Conservation (phyloP, 1,140 invertebrate species). For the Ptiloglossa arizonensis region DNA sequence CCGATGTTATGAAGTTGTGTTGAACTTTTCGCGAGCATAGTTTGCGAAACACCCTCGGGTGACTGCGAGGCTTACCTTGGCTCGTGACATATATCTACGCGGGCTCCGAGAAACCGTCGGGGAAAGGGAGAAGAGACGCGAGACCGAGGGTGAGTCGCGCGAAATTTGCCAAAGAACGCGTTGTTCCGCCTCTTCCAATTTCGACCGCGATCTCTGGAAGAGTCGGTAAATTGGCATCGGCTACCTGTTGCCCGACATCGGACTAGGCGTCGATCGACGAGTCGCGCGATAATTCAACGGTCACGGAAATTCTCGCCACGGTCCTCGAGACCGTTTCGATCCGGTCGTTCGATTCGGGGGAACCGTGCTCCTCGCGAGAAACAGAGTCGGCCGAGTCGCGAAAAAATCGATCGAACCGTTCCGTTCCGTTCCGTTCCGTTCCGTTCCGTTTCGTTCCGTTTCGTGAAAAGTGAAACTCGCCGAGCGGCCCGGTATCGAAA, state of each 20-base stretch:
- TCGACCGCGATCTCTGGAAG: slow-evolving; percentile 31
- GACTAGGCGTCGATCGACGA: slow-evolving; percentile 46
- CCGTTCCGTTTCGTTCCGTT: no score
- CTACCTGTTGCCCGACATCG: slow-evolving; percentile 57
- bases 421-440: no score
- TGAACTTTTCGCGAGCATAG: slow-evolving; percentile 79
- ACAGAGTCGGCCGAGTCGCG: no score
- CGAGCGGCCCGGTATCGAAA: no score
- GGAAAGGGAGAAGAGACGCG: neutral
- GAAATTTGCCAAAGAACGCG: slow-evolving; percentile 45
- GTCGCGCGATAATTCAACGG: slow-evolving; percentile 27
- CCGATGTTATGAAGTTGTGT: slow-evolving; percentile 80
- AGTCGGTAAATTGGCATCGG: slow-evolving; percentile 42
- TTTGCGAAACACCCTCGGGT: slow-evolving; percentile 74
- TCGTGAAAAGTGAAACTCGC: no score
- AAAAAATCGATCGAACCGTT: no score
- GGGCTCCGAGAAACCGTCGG: slow-evolving; percentile 46
- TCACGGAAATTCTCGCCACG: slow-evolving; percentile 8
- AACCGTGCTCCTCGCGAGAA: no score
- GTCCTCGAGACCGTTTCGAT: neutral
- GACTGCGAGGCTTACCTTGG: slow-evolving; percentile 70
- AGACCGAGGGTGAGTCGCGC: slow-evolving; percentile 26
- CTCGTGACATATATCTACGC: slow-evolving; percentile 67
- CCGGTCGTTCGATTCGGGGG: neutral
- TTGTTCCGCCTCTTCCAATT: slow-evolving; percentile 19